These are phyloP conservation scores for Acanthochromis polyacanthus DNA, from an alignment of 2,113 vertebrate genomes.

Conservation along the genomic window DNA sequence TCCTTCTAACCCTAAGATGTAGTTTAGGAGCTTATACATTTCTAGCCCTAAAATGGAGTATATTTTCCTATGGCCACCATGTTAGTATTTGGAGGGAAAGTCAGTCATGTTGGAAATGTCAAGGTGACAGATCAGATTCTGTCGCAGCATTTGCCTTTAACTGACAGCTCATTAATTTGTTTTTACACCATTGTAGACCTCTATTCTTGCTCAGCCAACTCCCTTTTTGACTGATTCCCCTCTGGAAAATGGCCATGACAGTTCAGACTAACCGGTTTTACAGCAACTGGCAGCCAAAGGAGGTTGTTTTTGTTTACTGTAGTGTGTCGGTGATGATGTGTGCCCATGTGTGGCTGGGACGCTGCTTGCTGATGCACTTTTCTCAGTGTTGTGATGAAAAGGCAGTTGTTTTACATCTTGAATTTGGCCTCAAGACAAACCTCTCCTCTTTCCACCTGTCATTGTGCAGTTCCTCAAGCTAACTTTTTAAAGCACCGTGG, in stretches of 20 bases:
- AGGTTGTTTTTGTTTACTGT: not conserved
- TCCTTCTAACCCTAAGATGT: too few species aligned
- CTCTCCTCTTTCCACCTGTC: not conserved
- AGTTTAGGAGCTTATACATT: too few species aligned
- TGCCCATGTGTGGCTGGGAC: not conserved
- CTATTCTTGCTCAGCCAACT: not conserved
- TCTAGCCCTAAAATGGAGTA: too few species aligned
- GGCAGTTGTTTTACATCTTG: not conserved
- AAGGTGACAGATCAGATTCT: not conserved
- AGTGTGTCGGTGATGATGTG: not conserved
- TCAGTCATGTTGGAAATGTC: not conserved
- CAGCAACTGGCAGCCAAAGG: not conserved
- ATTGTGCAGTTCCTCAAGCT: not conserved
- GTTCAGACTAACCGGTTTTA: slow-evolving; percentile 14
- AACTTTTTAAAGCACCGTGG: slow-evolving; percentile 2
- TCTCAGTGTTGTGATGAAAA: not conserved
- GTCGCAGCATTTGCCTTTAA: not conserved
- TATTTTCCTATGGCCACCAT: too few species aligned
- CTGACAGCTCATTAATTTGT: not conserved
- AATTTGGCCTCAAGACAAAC: not conserved
- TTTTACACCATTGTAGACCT: slow-evolving; percentile 3
- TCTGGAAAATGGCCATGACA: not conserved
- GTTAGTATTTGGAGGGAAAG: too few species aligned
- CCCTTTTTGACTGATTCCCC: not conserved
- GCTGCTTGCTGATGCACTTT: not conserved